phyloP scores from a whole-genome alignment of 2,888 invertebrate species.

The Hirtodrosophila trivittata region DNA sequence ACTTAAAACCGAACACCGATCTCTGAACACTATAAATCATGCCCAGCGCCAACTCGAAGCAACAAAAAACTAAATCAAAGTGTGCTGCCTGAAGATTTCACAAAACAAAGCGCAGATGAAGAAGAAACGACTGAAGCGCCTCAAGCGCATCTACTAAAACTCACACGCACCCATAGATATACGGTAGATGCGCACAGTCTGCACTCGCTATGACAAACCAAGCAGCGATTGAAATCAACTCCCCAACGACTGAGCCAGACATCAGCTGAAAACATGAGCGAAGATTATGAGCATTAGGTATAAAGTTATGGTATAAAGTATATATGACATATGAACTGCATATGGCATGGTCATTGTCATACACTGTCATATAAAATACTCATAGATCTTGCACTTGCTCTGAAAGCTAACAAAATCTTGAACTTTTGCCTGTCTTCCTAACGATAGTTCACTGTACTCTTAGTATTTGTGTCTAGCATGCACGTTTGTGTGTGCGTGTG shows the following conservation, averaged over 20 bases:
- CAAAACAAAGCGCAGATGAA: constrained; percentile 42
- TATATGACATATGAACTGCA: too few relatives aligned
- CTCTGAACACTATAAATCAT: constrained; percentile 68
- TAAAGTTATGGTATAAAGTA: neutral
- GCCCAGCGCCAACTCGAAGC: constrained; percentile 24
- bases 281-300: too few relatives aligned
- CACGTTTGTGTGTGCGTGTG: constrained; percentile 31
- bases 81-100: constrained; percentile 66
- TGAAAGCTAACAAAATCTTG: too few relatives aligned
- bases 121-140: constrained; percentile 38
- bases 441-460: constrained; percentile 46
- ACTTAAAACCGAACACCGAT: constrained; percentile 1
- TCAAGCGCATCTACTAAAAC: constrained; percentile 50
- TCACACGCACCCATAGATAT: constrained; percentile 52
- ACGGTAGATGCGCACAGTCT: constrained; percentile 28
- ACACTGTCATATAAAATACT: too few relatives aligned
- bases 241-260: too few relatives aligned
- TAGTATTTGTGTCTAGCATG: constrained; percentile 23
- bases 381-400: too few relatives aligned
- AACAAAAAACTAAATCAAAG: constrained; percentile 64
- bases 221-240: too few relatives aligned
- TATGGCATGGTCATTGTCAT: too few relatives aligned
- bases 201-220: constrained; percentile 11
- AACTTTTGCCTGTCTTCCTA: constrained; percentile 1
- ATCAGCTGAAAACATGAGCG: too few relatives aligned